Conservation (phyloP, 1,140 invertebrate species). For the Ceratitis capitata region DNA sequence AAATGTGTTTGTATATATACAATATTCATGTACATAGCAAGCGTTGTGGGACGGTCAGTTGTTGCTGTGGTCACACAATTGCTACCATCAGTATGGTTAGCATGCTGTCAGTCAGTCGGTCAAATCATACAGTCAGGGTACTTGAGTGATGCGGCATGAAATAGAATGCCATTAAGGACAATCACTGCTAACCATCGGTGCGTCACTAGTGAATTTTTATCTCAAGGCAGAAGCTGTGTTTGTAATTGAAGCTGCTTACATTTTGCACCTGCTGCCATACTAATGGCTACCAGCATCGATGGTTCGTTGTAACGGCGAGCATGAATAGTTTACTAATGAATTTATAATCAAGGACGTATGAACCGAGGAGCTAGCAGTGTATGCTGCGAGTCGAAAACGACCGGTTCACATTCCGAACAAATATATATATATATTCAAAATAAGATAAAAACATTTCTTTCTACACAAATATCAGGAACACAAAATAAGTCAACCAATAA, state of each 20-base stretch:
- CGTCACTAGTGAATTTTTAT: not conserved
- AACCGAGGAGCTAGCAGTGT: too few relatives aligned
- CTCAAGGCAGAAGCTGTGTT: not conserved
- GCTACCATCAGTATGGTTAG: not conserved
- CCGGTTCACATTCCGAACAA: too few relatives aligned
- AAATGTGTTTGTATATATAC: too few relatives aligned
- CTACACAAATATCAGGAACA: too few relatives aligned
- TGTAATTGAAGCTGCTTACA: not conserved
- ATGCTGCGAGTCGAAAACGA: too few relatives aligned
- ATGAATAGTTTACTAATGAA: too few relatives aligned
- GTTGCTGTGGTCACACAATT: not conserved
- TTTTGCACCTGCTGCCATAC: not conserved
- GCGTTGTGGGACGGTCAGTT: not conserved
- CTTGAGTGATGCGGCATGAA: not conserved
- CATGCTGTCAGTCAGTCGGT: not conserved
- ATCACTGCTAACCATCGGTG: not conserved
- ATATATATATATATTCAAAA: too few relatives aligned
- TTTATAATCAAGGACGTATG: too few relatives aligned
- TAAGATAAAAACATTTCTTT: too few relatives aligned
- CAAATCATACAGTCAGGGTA: not conserved
- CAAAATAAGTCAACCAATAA: too few relatives aligned
- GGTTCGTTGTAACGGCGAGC: not conserved
- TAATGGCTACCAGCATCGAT: not conserved
- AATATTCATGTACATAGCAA: too few relatives aligned
- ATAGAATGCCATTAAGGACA: not conserved